Conservation (phyloP, 2,113 vertebrate genomes). For the Phrynosoma platyrhinos region DNA sequence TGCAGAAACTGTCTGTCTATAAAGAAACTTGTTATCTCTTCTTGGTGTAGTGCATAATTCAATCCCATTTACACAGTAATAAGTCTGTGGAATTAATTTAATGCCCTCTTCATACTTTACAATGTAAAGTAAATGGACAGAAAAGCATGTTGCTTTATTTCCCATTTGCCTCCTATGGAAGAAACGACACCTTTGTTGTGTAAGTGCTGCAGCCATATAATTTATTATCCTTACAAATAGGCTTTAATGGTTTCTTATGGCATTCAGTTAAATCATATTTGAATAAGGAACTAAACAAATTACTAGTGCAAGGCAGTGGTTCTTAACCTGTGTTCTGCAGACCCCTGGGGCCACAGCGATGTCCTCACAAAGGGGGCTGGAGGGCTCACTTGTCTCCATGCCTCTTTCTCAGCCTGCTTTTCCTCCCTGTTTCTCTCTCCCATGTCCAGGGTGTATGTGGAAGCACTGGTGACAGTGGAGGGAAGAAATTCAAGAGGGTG, state of each 20-base stretch:
- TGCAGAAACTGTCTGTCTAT: conserved; percentile 49
- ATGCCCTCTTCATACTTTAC: conserved; percentile 52
- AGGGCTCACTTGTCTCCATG: no score
- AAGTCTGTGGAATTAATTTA: conserved; percentile 59
- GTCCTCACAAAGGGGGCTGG: no score
- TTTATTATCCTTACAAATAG: conserved; percentile 5
- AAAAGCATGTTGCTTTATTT: conserved; percentile 57
- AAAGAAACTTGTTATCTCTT: conserved; percentile 59
- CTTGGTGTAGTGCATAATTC: conserved; percentile 62
- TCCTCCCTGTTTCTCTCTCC: not conserved
- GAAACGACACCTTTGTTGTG: conserved; percentile 52
- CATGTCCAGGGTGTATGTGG: accelerated
- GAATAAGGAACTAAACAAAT: no score
- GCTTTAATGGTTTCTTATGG: conserved; percentile 40
- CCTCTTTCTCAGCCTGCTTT: accelerated
- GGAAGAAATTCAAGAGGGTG: no score
- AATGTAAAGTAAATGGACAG: conserved; percentile 58
- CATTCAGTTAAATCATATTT: conserved; percentile 21
- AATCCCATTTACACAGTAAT: conserved; percentile 45
- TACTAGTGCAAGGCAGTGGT: no score
- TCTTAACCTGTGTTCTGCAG: no score
- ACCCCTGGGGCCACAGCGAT: no score
- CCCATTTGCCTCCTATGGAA: conserved; percentile 61
- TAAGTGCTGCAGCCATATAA: conserved; percentile 35
- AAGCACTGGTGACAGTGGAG: no score